Conservation (phyloP, 92 coral and sea anemone genomes). For the Epizoanthus fatuus region DNA sequence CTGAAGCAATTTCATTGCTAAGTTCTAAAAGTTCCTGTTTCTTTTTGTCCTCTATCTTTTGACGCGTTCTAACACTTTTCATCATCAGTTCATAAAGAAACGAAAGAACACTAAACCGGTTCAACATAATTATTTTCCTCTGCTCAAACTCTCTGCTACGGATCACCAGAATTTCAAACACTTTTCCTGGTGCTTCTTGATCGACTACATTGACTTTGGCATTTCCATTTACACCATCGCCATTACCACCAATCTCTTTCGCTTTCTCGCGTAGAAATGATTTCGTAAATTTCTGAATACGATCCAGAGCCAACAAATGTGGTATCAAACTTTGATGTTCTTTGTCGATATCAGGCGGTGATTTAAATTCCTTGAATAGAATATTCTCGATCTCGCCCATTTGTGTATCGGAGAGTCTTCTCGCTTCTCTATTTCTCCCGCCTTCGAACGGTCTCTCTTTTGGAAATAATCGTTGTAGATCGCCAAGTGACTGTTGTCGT, state of each 20-base stretch:
- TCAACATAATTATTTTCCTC: neutral
- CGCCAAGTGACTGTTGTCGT: slow-evolving; percentile 22
- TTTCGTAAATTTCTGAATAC: neutral
- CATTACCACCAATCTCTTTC: slow-evolving; percentile 11
- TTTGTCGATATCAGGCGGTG: slow-evolving; percentile 32
- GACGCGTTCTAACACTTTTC: neutral
- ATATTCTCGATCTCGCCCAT: slow-evolving; percentile 18
- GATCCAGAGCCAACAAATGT: slow-evolving; percentile 25
- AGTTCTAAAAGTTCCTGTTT: neutral
- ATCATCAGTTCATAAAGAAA: slow-evolving; percentile 22
- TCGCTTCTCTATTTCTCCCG: neutral
- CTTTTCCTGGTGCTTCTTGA: neutral
- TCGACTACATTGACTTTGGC: neutral
- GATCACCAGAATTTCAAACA: neutral
- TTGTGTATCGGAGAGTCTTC: slow-evolving; percentile 29
- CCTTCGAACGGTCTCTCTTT: slow-evolving; percentile 35
- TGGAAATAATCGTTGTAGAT: neutral
- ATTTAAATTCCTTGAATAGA: slow-evolving; percentile 27
- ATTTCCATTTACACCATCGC: neutral
- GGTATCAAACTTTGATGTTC: slow-evolving; percentile 27
- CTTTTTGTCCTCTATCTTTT: neutral
- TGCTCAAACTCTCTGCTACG: neutral
- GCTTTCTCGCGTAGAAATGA: slow-evolving; percentile 28
- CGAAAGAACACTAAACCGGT: neutral
- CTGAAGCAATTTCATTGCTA: slow-evolving; percentile 11